Base-by-base conservation (phyloP, 2,113 vertebrate genomes). In the Melanotaenia duboulayi region DNA sequence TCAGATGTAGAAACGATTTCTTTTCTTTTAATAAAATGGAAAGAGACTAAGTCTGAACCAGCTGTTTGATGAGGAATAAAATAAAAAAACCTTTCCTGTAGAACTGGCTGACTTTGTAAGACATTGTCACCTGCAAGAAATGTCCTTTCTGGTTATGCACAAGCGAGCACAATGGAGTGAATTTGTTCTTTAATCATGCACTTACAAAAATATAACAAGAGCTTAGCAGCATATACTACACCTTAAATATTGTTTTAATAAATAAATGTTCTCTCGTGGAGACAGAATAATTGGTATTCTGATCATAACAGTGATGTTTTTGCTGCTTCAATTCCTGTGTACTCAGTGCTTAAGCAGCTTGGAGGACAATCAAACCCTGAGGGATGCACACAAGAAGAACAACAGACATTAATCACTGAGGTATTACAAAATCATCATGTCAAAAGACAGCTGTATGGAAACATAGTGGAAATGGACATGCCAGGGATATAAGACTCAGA, bases 321-420 rank as follows among this genome's bases (percentile, higher is more conserved):
- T 62, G 32, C 23, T 35, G 46, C 25, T 35, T 28, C 23, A 24
- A 14, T 70, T 63, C 67, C 28, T 59, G 50, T 66, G 22, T 46
- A 19, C 10, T 22, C 35, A 13, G 32, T 57, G 55, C 40, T 59
- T 20, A 55, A 64, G 61, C 72, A 69, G 68, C 50, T n/a, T 35
- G 48, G 46, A 67, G 57, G 67, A 57, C 70, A 37, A 77, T 83
- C 60, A 68, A 79, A 68, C 52, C 86, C 68, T 67, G 1, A 7
- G 71, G 54, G 80, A 71, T 17, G 16, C 39, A 39, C n/a, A 55
- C 52, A 62, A 57, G 48, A 62, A 13, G 25, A 63, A 40, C 51
- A 48, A 59, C 51, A 63, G 28, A 73, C 65, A 82, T 78, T 65
- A 75, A 87, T 87, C 74, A 85, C 62, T 11, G 55, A 75, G 69